phyloP scores from a whole-genome alignment of 2,797 vertebrate species.

The Pseudomugil gertrudae region DNA sequence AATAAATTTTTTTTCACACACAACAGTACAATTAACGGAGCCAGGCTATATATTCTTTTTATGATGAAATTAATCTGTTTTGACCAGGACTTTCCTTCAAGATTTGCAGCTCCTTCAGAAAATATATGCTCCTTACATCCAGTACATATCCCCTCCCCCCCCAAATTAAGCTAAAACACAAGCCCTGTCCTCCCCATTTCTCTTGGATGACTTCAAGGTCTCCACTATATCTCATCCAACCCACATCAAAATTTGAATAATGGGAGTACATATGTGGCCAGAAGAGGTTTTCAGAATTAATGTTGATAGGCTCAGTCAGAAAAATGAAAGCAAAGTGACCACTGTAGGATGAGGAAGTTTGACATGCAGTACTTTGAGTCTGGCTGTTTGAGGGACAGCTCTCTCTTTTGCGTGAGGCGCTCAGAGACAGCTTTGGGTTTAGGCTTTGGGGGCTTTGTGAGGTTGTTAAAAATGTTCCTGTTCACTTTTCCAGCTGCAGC shows the following conservation, averaged over 20 bases:
- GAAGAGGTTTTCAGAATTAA: constrained; percentile 53
- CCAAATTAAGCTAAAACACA: constrained; percentile 57
- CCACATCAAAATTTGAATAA: constrained; percentile 39
- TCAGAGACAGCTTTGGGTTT: constrained; percentile 64
- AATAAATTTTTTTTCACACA: constrained; percentile 41
- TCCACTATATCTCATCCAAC: constrained; percentile 49
- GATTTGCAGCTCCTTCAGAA: constrained; percentile 62
- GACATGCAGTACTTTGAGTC: constrained; percentile 62
- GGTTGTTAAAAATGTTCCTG: constrained; percentile 78
- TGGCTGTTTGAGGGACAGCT: constrained; percentile 54
- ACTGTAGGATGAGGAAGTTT: constrained; percentile 33
- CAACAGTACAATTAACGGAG: constrained; percentile 45
- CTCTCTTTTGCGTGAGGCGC: constrained; percentile 69
- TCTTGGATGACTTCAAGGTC: constrained; percentile 60
- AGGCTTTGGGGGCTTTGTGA: constrained; percentile 76
- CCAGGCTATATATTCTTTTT: constrained; percentile 49
- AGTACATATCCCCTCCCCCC: constrained; percentile 25
- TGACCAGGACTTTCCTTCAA: constrained; percentile 49
- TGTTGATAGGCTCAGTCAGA: constrained; percentile 20
- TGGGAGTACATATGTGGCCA: constrained; percentile 36
- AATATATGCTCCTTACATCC: constrained; percentile 49
- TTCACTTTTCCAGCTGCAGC: constrained; percentile 81
- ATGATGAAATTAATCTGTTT: constrained; percentile 63
- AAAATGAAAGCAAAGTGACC: constrained; percentile 44
- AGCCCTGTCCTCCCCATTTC: constrained; percentile 57